A percentile compares a stretch with the other conserved stretches of the same genome.
These are phyloP conservation scores for Rhaphigaster nebulosa DNA, from an alignment of 2,888 invertebrate genomes.

Conservation along the genomic window DNA sequence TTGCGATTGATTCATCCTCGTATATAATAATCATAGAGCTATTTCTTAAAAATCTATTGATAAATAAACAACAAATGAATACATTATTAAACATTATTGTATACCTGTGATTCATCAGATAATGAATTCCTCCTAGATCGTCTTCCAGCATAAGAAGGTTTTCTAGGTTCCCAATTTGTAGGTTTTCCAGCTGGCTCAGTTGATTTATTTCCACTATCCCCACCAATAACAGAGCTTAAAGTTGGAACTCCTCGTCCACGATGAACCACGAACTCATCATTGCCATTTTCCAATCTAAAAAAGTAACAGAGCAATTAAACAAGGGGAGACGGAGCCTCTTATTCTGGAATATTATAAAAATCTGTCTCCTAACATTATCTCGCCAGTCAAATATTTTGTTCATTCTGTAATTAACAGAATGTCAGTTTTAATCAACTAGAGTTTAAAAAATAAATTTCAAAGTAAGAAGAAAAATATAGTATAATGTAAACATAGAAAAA, in stretches of 20 bases:
- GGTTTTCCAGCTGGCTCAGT: conserved; percentile 79
- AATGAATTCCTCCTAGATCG: conserved; percentile 88
- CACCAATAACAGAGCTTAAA: conserved; percentile 73
- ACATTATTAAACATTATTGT: neutral
- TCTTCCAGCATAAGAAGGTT: conserved; percentile 83
- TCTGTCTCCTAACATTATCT: neutral
- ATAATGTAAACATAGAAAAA: too few species aligned
- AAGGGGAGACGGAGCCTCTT: neutral
- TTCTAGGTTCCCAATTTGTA: conserved; percentile 85
- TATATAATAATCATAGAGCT: too few species aligned
- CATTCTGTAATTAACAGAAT: too few species aligned
- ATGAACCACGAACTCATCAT: conserved; percentile 85
- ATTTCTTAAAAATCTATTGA: neutral
- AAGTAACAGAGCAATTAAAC: conserved; percentile 66
- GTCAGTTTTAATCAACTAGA: too few species aligned
- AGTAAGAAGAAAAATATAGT: too few species aligned
- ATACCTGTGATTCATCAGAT: conserved; percentile 81
- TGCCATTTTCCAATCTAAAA: conserved; percentile 62
- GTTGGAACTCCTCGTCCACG: conserved; percentile 85
- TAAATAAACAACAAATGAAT: conserved; percentile 4
- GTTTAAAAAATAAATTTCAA: too few species aligned
- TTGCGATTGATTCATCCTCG: too few species aligned
- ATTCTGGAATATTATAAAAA: neutral
- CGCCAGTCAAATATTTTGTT: too few species aligned
- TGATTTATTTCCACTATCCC: conserved; percentile 67